These are phyloP conservation scores for Mylabris phalerata DNA, from an alignment of 1,140 invertebrate species.

Conservation along the genomic window DNA sequence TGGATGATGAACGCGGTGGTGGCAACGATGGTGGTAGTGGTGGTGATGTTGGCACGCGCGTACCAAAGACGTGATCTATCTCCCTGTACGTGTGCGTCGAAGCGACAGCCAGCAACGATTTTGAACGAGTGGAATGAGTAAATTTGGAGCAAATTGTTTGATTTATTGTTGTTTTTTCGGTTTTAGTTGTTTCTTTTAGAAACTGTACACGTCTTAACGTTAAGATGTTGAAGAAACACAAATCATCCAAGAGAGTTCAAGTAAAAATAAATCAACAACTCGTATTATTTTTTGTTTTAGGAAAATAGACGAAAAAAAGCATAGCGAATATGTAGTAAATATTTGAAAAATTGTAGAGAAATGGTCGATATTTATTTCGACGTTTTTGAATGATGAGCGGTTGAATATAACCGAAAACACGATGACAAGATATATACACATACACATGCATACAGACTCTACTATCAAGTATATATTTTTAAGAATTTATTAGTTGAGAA, in stretches of 20 bases:
- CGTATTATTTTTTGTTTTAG: background rate
- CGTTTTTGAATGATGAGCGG: background rate
- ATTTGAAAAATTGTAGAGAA: background rate
- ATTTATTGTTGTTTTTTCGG: constrained; percentile 23
- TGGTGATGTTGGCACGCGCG: constrained; percentile 21
- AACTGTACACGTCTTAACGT: constrained; percentile 8
- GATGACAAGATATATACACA: too few relatives aligned
- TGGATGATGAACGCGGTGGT: background rate
- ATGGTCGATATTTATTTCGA: background rate
- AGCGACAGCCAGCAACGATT: constrained; percentile 17
- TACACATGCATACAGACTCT: too few relatives aligned
- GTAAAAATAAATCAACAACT: background rate
- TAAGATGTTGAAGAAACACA: constrained; percentile 5
- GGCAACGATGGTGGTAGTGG: background rate
- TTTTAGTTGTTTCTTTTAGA: constrained; percentile 5
- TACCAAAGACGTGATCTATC: constrained; percentile 24
- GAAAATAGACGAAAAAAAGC: too few relatives aligned
- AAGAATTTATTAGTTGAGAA: too few relatives aligned
- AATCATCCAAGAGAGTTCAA: constrained; percentile 2
- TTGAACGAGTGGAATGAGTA: constrained; percentile 13
- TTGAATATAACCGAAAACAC: too few relatives aligned
- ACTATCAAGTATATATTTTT: too few relatives aligned
- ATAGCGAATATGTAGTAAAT: background rate
- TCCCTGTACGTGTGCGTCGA: constrained; percentile 19
- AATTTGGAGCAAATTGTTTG: constrained; percentile 31